These are phyloP conservation scores for Thamnophis elegans DNA, from an alignment of 2,797 vertebrate genomes.

Conservation along the genomic window DNA sequence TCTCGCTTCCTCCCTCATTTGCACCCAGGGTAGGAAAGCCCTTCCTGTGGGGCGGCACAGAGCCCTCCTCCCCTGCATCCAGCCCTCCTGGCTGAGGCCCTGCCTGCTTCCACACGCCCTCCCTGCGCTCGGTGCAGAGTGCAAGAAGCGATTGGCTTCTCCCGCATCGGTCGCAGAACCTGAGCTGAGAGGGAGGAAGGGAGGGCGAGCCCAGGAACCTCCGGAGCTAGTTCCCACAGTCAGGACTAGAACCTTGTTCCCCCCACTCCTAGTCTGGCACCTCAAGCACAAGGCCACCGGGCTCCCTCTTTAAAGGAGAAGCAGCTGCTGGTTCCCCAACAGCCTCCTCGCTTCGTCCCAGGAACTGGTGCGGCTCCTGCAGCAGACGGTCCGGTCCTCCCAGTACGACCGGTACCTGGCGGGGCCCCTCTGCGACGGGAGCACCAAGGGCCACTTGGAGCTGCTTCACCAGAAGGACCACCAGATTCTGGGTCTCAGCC, in stretches of 20 bases:
- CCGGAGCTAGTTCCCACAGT: not conserved
- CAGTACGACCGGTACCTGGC: constrained; percentile 82
- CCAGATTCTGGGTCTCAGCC: constrained; percentile 84
- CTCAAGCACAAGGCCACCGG: not conserved
- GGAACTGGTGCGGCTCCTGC: constrained; percentile 93
- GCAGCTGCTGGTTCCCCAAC: not conserved
- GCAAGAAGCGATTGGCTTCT: not conserved
- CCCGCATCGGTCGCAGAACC: not conserved
- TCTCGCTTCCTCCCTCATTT: not conserved
- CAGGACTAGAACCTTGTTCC: not conserved
- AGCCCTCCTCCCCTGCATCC: not conserved
- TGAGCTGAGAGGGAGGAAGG: not conserved
- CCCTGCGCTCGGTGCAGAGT: not conserved
- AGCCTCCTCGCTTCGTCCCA: constrained; percentile 50
- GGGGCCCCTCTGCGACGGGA: constrained; percentile 64
- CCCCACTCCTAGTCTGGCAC: not conserved
- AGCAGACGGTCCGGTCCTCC: constrained; percentile 91
- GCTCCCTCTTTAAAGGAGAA: not conserved
- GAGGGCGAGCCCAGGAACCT: not conserved
- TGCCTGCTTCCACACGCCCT: not conserved
- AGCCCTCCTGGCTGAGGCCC: not conserved
- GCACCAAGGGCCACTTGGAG: constrained; percentile 63
- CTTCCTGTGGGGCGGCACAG: not conserved
- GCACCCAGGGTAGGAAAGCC: not conserved
- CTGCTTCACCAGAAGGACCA: constrained; percentile 82